Percentiles rank a stretch among this genome's conserved stretches.
Evolutionary conservation across 1,140 invertebrate species (phyloP).

Genomic region (Drosophila paulistorum): DNA sequence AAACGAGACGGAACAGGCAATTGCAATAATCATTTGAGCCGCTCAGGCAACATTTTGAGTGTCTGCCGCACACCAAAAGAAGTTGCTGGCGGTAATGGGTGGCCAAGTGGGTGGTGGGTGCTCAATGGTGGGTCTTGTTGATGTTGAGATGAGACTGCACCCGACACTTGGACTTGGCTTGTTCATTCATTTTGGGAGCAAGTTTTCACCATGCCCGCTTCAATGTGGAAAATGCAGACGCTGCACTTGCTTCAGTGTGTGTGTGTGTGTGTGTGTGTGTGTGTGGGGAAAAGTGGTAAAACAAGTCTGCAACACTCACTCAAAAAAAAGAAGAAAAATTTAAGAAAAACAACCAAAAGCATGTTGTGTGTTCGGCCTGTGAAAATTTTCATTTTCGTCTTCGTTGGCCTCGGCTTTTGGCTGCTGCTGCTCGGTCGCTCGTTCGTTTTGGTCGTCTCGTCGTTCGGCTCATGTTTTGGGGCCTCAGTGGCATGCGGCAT

Average conservation of each 20-base stretch:
- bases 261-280: slow-evolving; percentile 17
- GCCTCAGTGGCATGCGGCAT: slow-evolving; percentile 46
- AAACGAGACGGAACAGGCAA: slow-evolving; percentile 18
- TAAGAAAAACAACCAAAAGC: neutral
- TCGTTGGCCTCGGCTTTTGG: slow-evolving; percentile 24
- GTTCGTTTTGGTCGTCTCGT: neutral
- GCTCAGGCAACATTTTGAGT: slow-evolving; percentile 12
- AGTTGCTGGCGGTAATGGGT: neutral
- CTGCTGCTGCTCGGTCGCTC: neutral
- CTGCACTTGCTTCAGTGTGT: slow-evolving; percentile 31
- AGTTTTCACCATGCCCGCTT: slow-evolving; percentile 68
- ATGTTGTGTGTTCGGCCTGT: slow-evolving; percentile 15
- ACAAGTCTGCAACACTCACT: slow-evolving; percentile 39
- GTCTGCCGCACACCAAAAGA: neutral
- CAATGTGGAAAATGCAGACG: slow-evolving; percentile 61
- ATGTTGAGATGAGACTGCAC: slow-evolving; percentile 1
- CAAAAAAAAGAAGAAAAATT: slow-evolving; percentile 9
- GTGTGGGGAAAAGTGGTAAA: slow-evolving; percentile 64
- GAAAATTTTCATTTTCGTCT: slow-evolving; percentile 10
- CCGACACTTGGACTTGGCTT: slow-evolving; percentile 36
- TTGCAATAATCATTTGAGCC: slow-evolving; percentile 41
- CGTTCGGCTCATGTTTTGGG: slow-evolving; percentile 18
- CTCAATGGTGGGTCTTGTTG: neutral
- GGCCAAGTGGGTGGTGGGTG: neutral
- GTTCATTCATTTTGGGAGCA: slow-evolving; percentile 66